Evolutionary conservation across 2,888 invertebrate genomes (phyloP), one percentile per base, ranked within the genome.

Genomic region (Lithophane semibrunnea): DNA sequence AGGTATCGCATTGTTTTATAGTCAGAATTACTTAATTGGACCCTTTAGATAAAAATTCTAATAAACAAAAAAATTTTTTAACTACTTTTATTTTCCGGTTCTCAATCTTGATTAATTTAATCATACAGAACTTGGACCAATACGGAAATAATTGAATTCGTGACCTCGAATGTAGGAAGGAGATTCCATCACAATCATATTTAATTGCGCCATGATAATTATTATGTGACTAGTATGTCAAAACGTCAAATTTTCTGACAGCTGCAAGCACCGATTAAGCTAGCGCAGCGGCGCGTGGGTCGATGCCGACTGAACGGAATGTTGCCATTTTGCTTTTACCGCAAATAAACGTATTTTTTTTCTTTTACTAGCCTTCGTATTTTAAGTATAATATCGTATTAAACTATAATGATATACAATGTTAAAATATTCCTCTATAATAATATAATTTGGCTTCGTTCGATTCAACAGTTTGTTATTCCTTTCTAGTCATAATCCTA

Each of bases 91-190:
- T 24, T 63, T 56, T 24, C 61, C 79, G 42, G 67, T 58, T 67
- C 13, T 63, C n/a, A 29, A 56, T 18, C 3, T 37, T 21, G 9
- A 69, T 54, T 54, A 29, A 47, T 69, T 52, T 44, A 61, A 52
- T 79, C 29, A 49, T 66, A 58, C 4, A 58, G 7, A 49, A 49
- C 52, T 42, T 71, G 49, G 2, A 13, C 54, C 18, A 24, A 79
- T 56, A 56, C 79, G 80, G 84, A 84, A 79, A 71, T 64, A 16
- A 68, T 56, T 61, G 42, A 44, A 52, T 24, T 44, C 1, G 7
- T 24, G 72, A 60, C 72, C 73, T 79, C 42, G 42, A 71, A 37
- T 52, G 8, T 58, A 66, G 71, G 79, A 83, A 70, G 24, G 16
- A 61, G 71, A 24, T 61, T 70, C 29, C 5, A 71, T 8, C 3